Evolutionary conservation across 1,140 invertebrate genomes (phyloP), one percentile per base, ranked within the genome.

Genomic region (Eufriesea mexicana): DNA sequence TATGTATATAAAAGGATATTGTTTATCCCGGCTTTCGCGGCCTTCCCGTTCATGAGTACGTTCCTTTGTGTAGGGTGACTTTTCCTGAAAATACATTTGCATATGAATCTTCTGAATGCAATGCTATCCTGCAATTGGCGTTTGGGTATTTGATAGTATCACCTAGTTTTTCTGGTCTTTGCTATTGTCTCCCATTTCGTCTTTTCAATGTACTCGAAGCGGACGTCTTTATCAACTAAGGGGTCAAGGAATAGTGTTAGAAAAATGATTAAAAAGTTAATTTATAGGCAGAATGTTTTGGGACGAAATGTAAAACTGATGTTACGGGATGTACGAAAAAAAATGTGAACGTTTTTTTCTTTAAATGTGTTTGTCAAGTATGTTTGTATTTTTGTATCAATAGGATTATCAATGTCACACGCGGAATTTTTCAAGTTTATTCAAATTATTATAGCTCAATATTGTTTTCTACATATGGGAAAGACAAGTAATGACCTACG

Each of bases 1-100:
- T 89, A 88, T 81, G 25, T 57, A 81, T 45, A 20, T 18, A 96
- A 96, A 97, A 97, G 96, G 96, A 97, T 97, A 97, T 97, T 97
- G 96, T 96, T 97, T 97, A 84, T 97, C 96, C 91, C 96, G 94
- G 75, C 95, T 94, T 92, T 96, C 96, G 83, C 95, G 94, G 57
- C 95, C 94, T 84, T 97, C 96, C 84, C 96, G 96, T 72, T 96
- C 96, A 84, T 96, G 95, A 90, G 96, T 95, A 89, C 96, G 91
- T 86, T 96, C 95, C 86, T 95, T 94, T 28, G 92, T 89, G 88
- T 96, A 96, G 45, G 96, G 96, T 42, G 96, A 97, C 91, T 96
- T 96, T 92, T 97, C 96, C 96, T 97, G 94, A 89, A 95, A 95
- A 89, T 90, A 94, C n/a, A 89, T 88, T 86, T 54, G 85, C 83